Evolutionary conservation across 2,113 vertebrate species (phyloP).

Genomic region (Stercorarius parasiticus): DNA sequence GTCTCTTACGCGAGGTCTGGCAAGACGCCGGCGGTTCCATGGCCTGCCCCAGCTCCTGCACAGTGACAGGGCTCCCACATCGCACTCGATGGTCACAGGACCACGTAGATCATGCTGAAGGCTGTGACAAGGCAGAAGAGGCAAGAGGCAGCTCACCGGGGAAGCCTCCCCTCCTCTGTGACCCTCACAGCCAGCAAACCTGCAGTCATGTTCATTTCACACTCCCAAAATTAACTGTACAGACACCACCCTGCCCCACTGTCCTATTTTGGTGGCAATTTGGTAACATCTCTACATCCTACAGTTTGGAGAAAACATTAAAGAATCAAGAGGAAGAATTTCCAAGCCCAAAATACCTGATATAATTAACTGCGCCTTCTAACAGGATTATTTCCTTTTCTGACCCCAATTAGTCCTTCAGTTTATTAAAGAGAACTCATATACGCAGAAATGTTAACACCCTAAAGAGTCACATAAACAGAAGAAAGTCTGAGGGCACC

Average conservation of each 20-base stretch:
- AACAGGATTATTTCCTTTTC: neutral
- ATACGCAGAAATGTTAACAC: neutral
- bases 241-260: neutral
- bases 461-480: conserved; percentile 39
- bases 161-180: neutral
- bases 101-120: rapidly evolving
- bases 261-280: neutral
- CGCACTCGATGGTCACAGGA: rapidly evolving
- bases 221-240: neutral
- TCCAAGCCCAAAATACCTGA: neutral
- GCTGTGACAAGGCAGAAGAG: too few relatives aligned
- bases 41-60: neutral
- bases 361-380: conserved; percentile 18
- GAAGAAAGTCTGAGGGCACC: conserved; percentile 38
- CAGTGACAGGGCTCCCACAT: rapidly evolving
- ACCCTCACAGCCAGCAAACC: neutral
- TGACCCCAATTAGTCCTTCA: conserved; percentile 39
- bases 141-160: neutral
- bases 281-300: neutral
- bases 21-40: rapidly evolving
- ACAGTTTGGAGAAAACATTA: neutral
- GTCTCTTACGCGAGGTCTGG: rapidly evolving
- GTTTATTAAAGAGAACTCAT: conserved; percentile 15
- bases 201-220: neutral
- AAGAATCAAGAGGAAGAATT: neutral